A percentile compares a stretch with the other conserved stretches of the same genome.
phyloP scores from a whole-genome alignment of 2,797 vertebrate species.

The Coreius guichenoti region DNA sequence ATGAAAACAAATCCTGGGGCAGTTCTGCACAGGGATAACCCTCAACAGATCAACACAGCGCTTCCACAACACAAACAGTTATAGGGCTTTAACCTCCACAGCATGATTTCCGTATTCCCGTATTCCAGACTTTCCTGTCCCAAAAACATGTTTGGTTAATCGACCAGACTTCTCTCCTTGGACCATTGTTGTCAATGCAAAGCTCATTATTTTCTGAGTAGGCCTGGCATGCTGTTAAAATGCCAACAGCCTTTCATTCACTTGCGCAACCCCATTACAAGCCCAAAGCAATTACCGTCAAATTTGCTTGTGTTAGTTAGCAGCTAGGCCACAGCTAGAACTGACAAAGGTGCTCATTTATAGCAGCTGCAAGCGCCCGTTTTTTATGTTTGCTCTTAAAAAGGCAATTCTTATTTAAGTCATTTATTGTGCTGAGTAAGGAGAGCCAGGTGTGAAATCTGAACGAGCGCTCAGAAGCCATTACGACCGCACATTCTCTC shows the following conservation, averaged over 20 bases:
- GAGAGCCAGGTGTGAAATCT: constrained; percentile 41
- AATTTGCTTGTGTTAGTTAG: constrained; percentile 59
- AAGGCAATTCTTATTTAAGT: constrained; percentile 31
- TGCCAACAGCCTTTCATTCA: constrained; percentile 59
- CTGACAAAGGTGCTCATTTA: constrained; percentile 59
- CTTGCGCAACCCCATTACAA: constrained; percentile 52
- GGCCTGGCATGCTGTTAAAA: constrained; percentile 59
- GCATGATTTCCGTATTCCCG: constrained; percentile 31
- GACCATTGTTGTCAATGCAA: constrained; percentile 37
- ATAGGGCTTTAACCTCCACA: constrained; percentile 31
- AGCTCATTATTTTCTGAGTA: constrained; percentile 57
- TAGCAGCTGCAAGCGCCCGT: constrained; percentile 23
- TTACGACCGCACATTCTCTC: neutral
- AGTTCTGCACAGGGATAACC: neutral
- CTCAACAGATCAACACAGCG: constrained; percentile 2
- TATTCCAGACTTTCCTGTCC: constrained; percentile 46
- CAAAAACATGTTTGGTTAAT: constrained; percentile 51
- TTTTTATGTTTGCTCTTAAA: constrained; percentile 53
- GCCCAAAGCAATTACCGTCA: constrained; percentile 63
- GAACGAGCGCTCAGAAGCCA: neutral
- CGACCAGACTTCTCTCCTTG: constrained; percentile 32
- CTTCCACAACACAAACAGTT: constrained; percentile 35
- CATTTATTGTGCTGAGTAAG: constrained; percentile 45
- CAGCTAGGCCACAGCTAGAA: constrained; percentile 37
- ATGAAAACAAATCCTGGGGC: constrained; percentile 54